Conservation (phyloP, 2,888 invertebrate genomes). For the Drosophila meridiana region DNA sequence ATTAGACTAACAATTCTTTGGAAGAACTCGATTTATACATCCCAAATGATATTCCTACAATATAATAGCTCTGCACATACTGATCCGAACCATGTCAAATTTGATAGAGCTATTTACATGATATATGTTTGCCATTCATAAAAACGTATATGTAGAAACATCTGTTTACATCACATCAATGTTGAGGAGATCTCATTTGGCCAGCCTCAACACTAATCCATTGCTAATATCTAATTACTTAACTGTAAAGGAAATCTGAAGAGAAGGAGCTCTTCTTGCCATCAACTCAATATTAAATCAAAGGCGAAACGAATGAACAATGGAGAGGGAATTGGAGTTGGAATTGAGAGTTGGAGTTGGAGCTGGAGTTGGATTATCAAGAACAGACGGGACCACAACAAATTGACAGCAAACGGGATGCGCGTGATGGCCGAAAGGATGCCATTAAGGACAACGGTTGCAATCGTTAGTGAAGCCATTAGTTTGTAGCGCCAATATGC, state of each 20-base stretch:
- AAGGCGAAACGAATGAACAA: conserved; percentile 18
- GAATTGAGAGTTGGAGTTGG: not conserved
- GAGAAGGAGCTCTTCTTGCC: conserved; percentile 26
- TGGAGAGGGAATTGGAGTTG: not conserved
- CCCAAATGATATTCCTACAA: no score
- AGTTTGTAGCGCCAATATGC: conserved; percentile 68
- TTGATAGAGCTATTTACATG: no score
- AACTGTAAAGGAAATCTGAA: conserved; percentile 27
- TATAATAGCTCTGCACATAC: no score
- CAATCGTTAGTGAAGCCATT: conserved; percentile 79
- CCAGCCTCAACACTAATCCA: not conserved
- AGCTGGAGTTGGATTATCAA: not conserved
- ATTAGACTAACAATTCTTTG: no score
- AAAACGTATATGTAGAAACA: no score
- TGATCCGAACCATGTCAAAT: no score
- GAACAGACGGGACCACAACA: conserved; percentile 33
- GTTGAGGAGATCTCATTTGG: no score
- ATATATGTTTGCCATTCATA: no score
- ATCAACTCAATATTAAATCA: conserved; percentile 42
- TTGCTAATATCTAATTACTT: conserved; percentile 38
- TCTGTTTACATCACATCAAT: no score
- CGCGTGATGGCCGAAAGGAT: conserved; percentile 71
- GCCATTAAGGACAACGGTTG: conserved; percentile 77
- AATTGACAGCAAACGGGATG: conserved; percentile 56
- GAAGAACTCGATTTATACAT: no score